Evolutionary conservation across 92 coral and sea anemone species (phyloP).

Genomic region (Micromussa lordhowensis): DNA sequence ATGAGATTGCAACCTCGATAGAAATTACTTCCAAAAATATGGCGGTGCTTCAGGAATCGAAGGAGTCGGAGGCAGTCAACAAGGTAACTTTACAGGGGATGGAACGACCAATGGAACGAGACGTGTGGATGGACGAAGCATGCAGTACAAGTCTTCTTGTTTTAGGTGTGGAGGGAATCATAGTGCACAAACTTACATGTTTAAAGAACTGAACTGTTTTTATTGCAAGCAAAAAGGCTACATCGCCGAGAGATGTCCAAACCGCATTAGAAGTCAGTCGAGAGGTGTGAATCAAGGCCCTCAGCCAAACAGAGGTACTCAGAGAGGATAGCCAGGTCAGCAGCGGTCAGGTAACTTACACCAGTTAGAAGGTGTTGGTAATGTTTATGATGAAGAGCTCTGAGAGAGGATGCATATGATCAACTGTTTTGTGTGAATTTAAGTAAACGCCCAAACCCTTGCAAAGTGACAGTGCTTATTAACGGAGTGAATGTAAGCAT

Average conservation of each 20-base stretch:
- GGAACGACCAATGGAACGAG: neutral
- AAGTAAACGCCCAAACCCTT: too few species aligned
- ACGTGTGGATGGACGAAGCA: neutral
- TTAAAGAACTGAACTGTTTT: constrained; percentile 39
- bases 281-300: neutral
- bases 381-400: neutral
- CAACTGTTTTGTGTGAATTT: too few species aligned
- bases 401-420: neutral
- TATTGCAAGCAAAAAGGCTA: constrained; percentile 38
- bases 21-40: constrained; percentile 32
- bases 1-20: constrained; percentile 44
- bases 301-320: neutral
- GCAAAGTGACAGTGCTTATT: too few species aligned
- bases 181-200: too few species aligned
- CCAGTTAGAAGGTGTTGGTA: neutral
- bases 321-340: constrained; percentile 1
- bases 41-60: constrained; percentile 14
- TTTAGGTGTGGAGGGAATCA: constrained; percentile 59
- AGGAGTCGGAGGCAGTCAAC: too few species aligned
- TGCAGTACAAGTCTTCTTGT: constrained; percentile 4
- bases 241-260: constrained; percentile 7
- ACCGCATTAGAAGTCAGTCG: neutral
- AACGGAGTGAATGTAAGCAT: too few species aligned
- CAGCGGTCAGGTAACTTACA: neutral
- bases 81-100: constrained; percentile 5